Evolutionary conservation across 2,888 invertebrate species (phyloP), one percentile per base, ranked within the genome.

Genomic region (Ophion slaviceki): DNA sequence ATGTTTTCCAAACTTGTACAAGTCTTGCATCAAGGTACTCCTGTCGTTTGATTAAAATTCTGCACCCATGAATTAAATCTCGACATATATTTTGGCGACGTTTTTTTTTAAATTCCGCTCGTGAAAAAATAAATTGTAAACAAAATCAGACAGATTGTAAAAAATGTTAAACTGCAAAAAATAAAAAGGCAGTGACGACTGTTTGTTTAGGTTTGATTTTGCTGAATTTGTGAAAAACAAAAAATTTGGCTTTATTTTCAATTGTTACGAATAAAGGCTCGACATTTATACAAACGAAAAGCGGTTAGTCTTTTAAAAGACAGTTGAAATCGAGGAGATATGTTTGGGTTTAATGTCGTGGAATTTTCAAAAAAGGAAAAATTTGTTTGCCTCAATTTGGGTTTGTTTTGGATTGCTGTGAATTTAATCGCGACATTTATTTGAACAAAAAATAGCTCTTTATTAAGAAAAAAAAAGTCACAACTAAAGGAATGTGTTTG

Each of bases 11-110:
- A 28, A 45, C 47, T 47, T 7, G 0, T 3, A 28, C 28, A 8
- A 40, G 47, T 28, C 28, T 62, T 28, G 75, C 8, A 28, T 64
- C 28, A 62, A 75, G 62, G 66, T 40, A 66, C 66, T 66, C 8
- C n/a, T 66, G 17, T 66, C n/a, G n/a, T n/a, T n/a, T 17, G 36
- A 40, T 3, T 0, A 36, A 66, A 40, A 40, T n/a, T 66, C n/a
- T 36, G 62, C 8, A 57, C 57, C n/a, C 32, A 0, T 14, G 0
- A n/a, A 40, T 68, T 45, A 3, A 24, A 47, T 47, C 6, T 7
- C n/a, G 17, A 8, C 17, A 17, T 53, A 0, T 0, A 24, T 24
- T 24, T 24, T 24, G 1, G 24, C 2, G 1, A 24, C n/a, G n/a
- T n/a, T 24, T 24, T 24, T 24, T 24, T 24, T 24, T 24, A 2